phyloP scores from a whole-genome alignment of 2,888 invertebrate genomes.

The Cylloceria caligata region DNA sequence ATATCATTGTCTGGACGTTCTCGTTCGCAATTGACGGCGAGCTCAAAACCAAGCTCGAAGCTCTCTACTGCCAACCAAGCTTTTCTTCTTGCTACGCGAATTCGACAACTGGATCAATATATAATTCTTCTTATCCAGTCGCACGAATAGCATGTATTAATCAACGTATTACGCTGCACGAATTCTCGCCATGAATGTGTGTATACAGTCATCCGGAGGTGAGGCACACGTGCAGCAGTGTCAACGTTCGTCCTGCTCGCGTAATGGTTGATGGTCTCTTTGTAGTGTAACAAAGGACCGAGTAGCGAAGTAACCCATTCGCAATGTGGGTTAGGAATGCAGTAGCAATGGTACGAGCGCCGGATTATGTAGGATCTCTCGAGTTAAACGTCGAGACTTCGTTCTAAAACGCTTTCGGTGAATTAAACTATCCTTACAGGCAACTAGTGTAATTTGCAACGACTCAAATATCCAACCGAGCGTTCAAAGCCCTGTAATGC shows the following conservation, averaged over 20 bases:
- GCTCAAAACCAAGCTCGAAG: constrained; percentile 8
- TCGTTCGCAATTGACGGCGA: constrained; percentile 39
- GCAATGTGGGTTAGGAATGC: constrained; percentile 66
- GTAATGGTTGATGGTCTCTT: constrained; percentile 58
- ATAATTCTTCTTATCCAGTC: not conserved
- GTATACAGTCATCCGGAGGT: constrained; percentile 3
- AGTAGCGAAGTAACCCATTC: constrained; percentile 47
- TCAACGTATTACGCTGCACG: not conserved
- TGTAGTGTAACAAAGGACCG: constrained; percentile 59
- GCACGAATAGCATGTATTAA: constrained; percentile 10
- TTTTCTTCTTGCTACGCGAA: not conserved
- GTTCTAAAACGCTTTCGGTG: constrained; percentile 21
- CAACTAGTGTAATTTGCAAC: not conserved
- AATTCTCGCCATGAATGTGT: not conserved
- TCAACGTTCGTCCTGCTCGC: constrained; percentile 40
- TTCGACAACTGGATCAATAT: constrained; percentile 14
- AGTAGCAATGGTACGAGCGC: constrained; percentile 21
- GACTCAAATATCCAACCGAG: not conserved
- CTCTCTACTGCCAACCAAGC: not conserved
- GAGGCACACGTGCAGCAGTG: constrained; percentile 47
- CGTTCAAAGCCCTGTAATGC: not conserved
- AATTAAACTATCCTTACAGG: constrained; percentile 34
- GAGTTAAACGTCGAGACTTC: not conserved
- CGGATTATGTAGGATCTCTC: constrained; percentile 37
- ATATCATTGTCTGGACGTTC: constrained; percentile 38